Evolutionary conservation across 2,888 invertebrate genomes (phyloP), one percentile per base, ranked within the genome.

Genomic region (Drosophila acutilabella): DNA sequence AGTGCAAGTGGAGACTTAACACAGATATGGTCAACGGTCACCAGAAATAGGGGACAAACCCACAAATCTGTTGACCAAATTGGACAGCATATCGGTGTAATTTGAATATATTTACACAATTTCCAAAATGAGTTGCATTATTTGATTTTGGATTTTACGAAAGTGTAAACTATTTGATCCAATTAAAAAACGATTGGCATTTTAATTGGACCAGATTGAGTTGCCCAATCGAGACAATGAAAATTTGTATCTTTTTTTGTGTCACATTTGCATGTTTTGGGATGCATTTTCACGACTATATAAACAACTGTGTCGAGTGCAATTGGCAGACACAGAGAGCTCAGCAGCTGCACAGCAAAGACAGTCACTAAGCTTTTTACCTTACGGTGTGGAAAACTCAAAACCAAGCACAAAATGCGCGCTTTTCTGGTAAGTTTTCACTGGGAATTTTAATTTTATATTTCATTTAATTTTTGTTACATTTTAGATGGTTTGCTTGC

Each of bases 91-190:
- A 40, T 40, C 11, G 20, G 33, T 42, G 64, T 69, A 64, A 84
- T 84, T 81, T 81, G 79, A 81, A 81, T 81, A 81, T 40, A 84
- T 84, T 84, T 71, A 78, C 81, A 80, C 69, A 81, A 72, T 81
- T 71, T 65, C 65, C 71, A 40, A 67, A 64, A 64, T 57, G 41
- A 36, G 47, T 64, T 60, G 53, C 23, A 48, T 64, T 30, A 23
- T 50, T 45, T 23, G 40, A 13, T 38, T 56, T 58, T 56, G 44
- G 40, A 13, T 38, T 56, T 58, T 56, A 45, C 30, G 59, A 67
- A 74, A 58, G 40, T 76, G 61, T 77, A 58, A 61, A 41, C 52
- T 64, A 52, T 72, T 70, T 84, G 81, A 81, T 84, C 79, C 81
- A 81, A 78, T 84, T 81, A 81, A 84, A 80, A 84, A 57, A 7